Conservation (phyloP, 2,797 vertebrate species). For the Anableps anableps region DNA sequence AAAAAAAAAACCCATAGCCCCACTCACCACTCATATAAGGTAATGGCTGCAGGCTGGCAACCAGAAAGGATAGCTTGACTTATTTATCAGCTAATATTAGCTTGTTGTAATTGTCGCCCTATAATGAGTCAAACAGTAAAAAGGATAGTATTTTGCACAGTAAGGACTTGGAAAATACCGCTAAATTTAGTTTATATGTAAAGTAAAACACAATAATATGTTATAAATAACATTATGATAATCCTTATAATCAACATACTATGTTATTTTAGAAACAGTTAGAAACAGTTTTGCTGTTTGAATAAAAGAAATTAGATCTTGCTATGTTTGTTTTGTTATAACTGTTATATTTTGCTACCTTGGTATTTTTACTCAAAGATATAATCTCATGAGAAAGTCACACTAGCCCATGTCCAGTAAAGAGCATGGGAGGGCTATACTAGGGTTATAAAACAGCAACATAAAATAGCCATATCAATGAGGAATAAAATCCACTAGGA, state of each 20-base stretch:
- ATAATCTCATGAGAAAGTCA: neutral
- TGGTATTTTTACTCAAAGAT: neutral
- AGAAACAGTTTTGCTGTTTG: neutral
- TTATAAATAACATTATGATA: neutral
- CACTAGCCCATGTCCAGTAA: neutral
- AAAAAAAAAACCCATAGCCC: neutral
- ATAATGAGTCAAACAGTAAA: neutral
- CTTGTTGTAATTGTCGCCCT: neutral
- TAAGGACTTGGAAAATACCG: neutral
- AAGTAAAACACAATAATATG: neutral
- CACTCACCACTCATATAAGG: neutral
- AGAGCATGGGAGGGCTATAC: conserved; percentile 7
- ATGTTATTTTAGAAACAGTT: neutral
- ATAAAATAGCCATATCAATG: conserved; percentile 60
- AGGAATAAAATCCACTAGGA: conserved; percentile 50
- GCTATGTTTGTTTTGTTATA: neutral
- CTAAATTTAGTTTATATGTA: neutral
- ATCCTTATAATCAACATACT: neutral
- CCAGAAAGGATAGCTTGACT: neutral
- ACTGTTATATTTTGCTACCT: neutral
- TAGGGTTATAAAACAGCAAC: conserved; percentile 61
- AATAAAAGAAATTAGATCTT: neutral
- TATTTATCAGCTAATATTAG: no score
- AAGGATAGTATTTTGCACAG: neutral
- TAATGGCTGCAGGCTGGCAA: neutral